phyloP scores from a whole-genome alignment of 2,113 vertebrate species.

The Diphyllodes magnificus region DNA sequence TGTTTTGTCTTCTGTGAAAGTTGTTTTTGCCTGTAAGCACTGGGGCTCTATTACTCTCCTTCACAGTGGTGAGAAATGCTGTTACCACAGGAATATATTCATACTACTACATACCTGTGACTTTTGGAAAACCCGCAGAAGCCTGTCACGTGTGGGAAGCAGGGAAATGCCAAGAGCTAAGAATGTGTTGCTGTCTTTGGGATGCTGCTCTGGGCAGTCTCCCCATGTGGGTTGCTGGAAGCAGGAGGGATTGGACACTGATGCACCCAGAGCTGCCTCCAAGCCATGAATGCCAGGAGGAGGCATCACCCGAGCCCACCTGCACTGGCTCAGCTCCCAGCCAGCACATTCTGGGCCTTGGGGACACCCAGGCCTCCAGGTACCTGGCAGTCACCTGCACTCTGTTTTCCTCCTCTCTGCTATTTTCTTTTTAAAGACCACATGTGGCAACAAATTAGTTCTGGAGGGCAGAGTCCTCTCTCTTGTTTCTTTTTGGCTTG shows the following conservation, averaged over 20 bases:
- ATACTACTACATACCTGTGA: neutral
- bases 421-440: neutral
- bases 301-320: neutral
- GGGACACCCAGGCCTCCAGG: neutral
- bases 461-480: neutral
- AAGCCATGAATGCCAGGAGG: neutral
- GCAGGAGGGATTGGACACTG: neutral
- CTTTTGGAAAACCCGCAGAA: neutral
- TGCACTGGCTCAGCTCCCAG: neutral
- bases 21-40: constrained; percentile 35
- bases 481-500: neutral
- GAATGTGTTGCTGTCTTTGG: accelerated
- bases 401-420: neutral
- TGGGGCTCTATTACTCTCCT: constrained; percentile 1
- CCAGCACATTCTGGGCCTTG: neutral
- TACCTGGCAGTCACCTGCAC: neutral
- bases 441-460: neutral
- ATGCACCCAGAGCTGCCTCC: neutral
- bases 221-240: neutral
- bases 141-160: accelerated
- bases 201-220: neutral
- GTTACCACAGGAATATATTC: neutral
- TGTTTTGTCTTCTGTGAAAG: constrained; percentile 39
- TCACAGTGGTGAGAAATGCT: neutral
- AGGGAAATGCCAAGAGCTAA: neutral